phyloP scores from a whole-genome alignment of 2,113 vertebrate species.

The Cyanocitta stelleri region DNA sequence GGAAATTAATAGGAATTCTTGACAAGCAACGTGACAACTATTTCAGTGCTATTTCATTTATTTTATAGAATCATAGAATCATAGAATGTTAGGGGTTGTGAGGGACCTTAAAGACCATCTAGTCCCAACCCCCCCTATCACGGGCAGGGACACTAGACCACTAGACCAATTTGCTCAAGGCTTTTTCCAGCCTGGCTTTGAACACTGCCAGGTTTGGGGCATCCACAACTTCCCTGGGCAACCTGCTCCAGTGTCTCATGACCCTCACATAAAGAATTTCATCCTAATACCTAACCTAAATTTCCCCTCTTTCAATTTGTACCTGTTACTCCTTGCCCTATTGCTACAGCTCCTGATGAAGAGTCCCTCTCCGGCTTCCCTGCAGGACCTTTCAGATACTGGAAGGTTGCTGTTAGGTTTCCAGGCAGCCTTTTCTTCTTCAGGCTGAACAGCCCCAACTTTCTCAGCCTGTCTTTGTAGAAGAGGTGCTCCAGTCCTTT shows the following conservation, averaged over 20 bases:
- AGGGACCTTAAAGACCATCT: not conserved
- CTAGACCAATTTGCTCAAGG: not conserved
- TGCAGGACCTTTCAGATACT: not conserved
- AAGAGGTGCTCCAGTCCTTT: not conserved
- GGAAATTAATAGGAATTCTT: not conserved
- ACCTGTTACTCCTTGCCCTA: not conserved
- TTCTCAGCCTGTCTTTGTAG: not conserved
- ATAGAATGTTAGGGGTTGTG: not conserved
- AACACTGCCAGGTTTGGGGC: not conserved
- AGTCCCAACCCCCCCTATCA: too few species aligned
- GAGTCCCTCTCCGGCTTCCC: not conserved
- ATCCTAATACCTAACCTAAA: not conserved
- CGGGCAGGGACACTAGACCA: not conserved
- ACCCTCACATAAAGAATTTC: not conserved
- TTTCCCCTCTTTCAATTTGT: not conserved
- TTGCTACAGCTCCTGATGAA: rapidly evolving
- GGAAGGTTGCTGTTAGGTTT: not conserved
- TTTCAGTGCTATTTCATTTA: not conserved
- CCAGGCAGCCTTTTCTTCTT: not conserved
- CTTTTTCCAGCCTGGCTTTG: not conserved
- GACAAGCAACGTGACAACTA: not conserved
- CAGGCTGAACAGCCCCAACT: not conserved
- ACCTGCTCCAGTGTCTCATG: not conserved
- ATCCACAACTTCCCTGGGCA: not conserved
- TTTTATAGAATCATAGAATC: not conserved